These are phyloP conservation scores for Rousettus madagascariensis DNA, from an alignment of 2,797 vertebrate genomes.

Conservation along the genomic window DNA sequence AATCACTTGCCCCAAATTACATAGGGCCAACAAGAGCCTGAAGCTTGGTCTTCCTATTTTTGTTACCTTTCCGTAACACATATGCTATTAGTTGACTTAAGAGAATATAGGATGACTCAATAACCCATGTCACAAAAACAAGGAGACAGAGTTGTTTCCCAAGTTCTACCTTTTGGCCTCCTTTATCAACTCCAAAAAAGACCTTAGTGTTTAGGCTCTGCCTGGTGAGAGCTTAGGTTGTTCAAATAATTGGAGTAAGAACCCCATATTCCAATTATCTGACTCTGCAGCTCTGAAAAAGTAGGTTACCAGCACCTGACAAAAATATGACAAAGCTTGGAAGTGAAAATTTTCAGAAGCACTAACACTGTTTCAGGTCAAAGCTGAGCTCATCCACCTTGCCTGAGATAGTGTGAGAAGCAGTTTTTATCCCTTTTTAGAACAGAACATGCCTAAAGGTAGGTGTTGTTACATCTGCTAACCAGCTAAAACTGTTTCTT, in stretches of 20 bases:
- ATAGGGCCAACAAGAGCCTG: neutral
- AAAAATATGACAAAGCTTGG: constrained; percentile 56
- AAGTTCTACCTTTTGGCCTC: constrained; percentile 9
- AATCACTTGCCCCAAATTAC: constrained; percentile 14
- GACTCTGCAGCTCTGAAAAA: constrained; percentile 53
- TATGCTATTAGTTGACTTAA: neutral
- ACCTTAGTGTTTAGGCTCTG: neutral
- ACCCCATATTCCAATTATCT: constrained; percentile 15
- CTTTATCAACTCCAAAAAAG: constrained; percentile 24
- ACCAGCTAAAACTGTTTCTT: constrained; percentile 52
- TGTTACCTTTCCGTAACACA: constrained; percentile 15
- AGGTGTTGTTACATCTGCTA: constrained; percentile 69
- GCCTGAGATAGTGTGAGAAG: constrained; percentile 39
- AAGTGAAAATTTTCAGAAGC: constrained; percentile 52
- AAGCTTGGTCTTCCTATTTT: neutral
- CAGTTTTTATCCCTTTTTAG: constrained; percentile 69
- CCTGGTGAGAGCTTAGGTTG: neutral
- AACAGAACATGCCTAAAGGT: constrained; percentile 71
- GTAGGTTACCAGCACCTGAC: constrained; percentile 50
- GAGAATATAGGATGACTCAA: neutral
- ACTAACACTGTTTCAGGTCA: constrained; percentile 57
- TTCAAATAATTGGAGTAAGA: constrained; percentile 25
- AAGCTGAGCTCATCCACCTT: constrained; percentile 62
- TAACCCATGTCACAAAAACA: constrained; percentile 27
- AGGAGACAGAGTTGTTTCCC: neutral